These are phyloP conservation scores for Pterostichus madidus DNA, from an alignment of 2,888 invertebrate genomes.

Conservation along the genomic window DNA sequence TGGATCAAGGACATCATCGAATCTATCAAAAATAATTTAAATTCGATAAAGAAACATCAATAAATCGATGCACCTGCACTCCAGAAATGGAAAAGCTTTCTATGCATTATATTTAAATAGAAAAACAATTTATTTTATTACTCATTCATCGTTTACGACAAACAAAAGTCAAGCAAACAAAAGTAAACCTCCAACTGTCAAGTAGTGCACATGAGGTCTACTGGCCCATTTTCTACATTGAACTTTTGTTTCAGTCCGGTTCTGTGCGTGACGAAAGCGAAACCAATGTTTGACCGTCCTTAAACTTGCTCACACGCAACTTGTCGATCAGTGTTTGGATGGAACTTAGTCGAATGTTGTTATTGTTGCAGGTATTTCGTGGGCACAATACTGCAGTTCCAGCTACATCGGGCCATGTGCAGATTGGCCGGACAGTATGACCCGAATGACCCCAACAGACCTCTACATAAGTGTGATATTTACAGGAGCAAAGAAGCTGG, in stretches of 20 bases:
- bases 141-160: constrained; percentile 1
- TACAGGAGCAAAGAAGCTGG: constrained; percentile 94
- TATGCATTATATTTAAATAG: constrained; percentile 40
- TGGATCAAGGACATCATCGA: constrained; percentile 29
- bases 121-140: constrained; percentile 49
- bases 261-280: constrained; percentile 54
- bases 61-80: neutral
- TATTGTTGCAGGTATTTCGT: constrained; percentile 91
- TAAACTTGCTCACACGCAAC: constrained; percentile 60
- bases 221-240: constrained; percentile 7
- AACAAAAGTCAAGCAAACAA: too few species aligned
- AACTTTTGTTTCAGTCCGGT: constrained; percentile 21
- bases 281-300: constrained; percentile 52
- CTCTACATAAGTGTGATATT: constrained; percentile 95
- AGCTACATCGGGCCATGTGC: constrained; percentile 92
- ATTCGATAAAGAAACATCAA: constrained; percentile 10
- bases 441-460: constrained; percentile 84
- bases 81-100: constrained; percentile 21
- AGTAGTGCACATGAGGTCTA: too few species aligned
- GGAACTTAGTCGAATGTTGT: neutral
- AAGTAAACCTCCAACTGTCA: neutral
- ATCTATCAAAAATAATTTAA: neutral
- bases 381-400: constrained; percentile 94
- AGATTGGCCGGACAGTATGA: constrained; percentile 90
- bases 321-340: constrained; percentile 31